These are phyloP conservation scores for Catostylus mosaicus DNA, from an alignment of 30 jellyfish, hydroid and myxozoan genomes.

Conservation along the genomic window DNA sequence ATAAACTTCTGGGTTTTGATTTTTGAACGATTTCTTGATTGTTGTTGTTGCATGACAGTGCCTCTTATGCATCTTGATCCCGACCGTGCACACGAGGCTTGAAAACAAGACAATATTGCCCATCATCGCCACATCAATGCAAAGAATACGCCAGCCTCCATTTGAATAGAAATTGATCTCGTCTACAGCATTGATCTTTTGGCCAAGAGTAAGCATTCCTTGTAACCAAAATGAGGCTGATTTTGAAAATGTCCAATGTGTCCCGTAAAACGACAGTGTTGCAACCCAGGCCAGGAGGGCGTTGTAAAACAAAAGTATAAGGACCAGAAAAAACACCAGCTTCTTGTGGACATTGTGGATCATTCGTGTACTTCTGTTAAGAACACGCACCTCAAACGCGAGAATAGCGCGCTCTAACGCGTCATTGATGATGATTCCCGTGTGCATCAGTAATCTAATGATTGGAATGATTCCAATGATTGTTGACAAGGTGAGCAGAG, in stretches of 20 bases:
- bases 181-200: background rate
- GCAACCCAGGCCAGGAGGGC: conserved; percentile 34
- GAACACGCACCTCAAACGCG: conserved; percentile 50
- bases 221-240: conserved; percentile 38
- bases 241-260: conserved; percentile 60
- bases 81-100: conserved; percentile 49
- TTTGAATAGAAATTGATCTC: conserved; percentile 14
- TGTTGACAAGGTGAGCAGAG: conserved; percentile 24
- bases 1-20: conserved; percentile 54
- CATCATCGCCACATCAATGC: conserved; percentile 39
- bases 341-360: conserved; percentile 42
- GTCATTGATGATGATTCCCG: conserved; percentile 18
- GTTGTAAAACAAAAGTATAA: conserved; percentile 36
- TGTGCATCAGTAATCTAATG: conserved; percentile 39
- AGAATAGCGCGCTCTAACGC: conserved; percentile 37
- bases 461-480: conserved; percentile 55
- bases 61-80: conserved; percentile 11
- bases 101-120: conserved; percentile 20
- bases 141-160: conserved; percentile 74
- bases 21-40: conserved; percentile 34
- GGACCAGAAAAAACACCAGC: conserved; percentile 16
- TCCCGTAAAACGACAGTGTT: conserved; percentile 27
- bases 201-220: conserved; percentile 40
- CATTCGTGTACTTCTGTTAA: conserved; percentile 65
- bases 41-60: conserved; percentile 46